Evolutionary conservation across 2,113 vertebrate species (phyloP).

Genomic region (Antechinus stuartii): DNA sequence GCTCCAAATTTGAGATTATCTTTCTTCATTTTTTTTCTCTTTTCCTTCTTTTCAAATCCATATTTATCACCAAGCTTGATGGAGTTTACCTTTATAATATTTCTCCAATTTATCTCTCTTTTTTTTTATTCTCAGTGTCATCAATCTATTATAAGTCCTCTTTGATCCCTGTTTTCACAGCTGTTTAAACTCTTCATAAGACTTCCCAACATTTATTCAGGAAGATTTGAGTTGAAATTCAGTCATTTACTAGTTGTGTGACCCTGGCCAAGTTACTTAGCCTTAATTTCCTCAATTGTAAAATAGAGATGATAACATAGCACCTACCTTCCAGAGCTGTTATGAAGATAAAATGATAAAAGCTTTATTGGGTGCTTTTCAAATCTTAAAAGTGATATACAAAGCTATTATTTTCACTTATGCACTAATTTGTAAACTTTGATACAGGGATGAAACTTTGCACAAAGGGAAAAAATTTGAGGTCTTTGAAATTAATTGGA

Average conservation of each 20-base stretch:
- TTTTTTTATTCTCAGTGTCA: background rate
- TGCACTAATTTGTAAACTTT: background rate
- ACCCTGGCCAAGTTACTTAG: background rate
- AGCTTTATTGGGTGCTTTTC: background rate
- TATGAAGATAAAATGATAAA: background rate
- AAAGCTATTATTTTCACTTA: background rate
- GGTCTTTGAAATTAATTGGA: constrained; percentile 38
- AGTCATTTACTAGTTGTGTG: background rate
- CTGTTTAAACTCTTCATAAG: background rate
- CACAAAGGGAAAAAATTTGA: background rate
- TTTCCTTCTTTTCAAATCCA: background rate
- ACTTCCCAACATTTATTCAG: background rate
- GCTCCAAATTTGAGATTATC: background rate
- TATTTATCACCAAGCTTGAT: background rate
- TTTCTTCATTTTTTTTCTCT: background rate
- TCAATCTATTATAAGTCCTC: background rate
- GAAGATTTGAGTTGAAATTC: background rate
- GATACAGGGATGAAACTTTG: background rate
- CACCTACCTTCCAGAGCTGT: background rate
- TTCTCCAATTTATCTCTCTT: background rate
- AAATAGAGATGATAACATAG: background rate
- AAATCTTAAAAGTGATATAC: background rate
- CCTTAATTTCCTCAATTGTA: background rate
- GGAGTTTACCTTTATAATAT: background rate
- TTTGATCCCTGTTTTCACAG: background rate